Evolutionary conservation across 2,888 invertebrate genomes (phyloP).

Genomic region (Machimus atricapillus): DNA sequence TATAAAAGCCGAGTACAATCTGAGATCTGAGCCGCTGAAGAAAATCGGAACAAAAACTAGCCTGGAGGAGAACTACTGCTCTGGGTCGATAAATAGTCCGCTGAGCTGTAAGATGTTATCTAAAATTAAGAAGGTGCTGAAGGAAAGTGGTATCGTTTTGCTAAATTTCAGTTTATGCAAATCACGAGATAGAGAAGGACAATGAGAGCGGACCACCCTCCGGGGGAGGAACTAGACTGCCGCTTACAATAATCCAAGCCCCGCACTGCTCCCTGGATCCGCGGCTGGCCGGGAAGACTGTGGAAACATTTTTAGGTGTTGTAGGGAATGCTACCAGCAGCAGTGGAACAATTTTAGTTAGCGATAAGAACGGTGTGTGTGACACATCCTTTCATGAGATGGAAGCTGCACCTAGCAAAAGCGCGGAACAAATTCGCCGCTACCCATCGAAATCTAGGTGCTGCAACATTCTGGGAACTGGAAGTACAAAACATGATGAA

Average conservation of each 20-base stretch:
- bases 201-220: constrained; percentile 56
- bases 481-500: constrained; percentile 13
- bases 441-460: constrained; percentile 53
- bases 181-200: constrained; percentile 60
- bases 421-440: constrained; percentile 7
- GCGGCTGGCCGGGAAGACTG: constrained; percentile 16
- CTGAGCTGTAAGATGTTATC: constrained; percentile 57
- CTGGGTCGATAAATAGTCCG: constrained; percentile 60
- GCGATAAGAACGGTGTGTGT: constrained; percentile 38
- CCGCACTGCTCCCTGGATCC: not conserved
- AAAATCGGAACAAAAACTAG: constrained; percentile 58
- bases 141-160: not conserved
- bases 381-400: constrained; percentile 44
- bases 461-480: constrained; percentile 52
- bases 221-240: constrained; percentile 1
- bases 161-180: constrained; percentile 58
- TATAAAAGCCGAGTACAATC: constrained; percentile 59
- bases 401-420: constrained; percentile 23
- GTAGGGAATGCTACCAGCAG: not conserved
- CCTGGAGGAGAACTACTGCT: constrained; percentile 60
- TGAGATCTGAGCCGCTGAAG: constrained; percentile 52
- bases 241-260: constrained; percentile 24
- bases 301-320: constrained; percentile 44
- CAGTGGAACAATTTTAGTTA: constrained; percentile 33
- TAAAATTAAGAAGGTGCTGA: constrained; percentile 27